Evolutionary conservation across 2,888 invertebrate species (phyloP), one percentile per base, ranked within the genome.

Genomic region (Ferdinandea cuprea): DNA sequence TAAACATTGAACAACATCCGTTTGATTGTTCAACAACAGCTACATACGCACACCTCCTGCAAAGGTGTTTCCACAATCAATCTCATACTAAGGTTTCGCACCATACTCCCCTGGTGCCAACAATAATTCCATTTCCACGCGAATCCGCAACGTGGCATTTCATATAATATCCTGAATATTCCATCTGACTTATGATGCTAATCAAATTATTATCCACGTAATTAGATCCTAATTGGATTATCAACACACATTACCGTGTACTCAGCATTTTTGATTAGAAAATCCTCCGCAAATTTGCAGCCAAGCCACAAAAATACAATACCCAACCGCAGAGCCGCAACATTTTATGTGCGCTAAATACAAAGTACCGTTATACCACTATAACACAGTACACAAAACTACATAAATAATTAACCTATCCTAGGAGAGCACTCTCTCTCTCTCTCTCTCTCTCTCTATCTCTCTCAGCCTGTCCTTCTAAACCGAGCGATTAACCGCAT

Each of bases 371-470:
- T 28, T 11, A 30, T 15, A 30, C 44, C 7, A 25, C 25, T 21
- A 30, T n/a, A n/a, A n/a, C n/a, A 42, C 32, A n/a, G 11, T n/a
- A 58, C 42, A 15, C 19, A 48, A 13, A 32, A 42, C 48, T 74
- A 66, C 48, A 74, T 74, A 66, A 58, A 74, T 74, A 65, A 74
- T 74, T 65, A 28, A 69, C 46, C 15, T 13, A 30, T 46, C 28
- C 32, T 21, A 21, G 25, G 25, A 25, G 3, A 25, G 25, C 25
- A 25, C 46, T 13, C 0, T 30, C 30, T 17, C 19, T 30, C 30
- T 6, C 42, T 17, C 2, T 3, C 15, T 9, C 9, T 8, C 7
- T 7, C 3, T 5, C 0, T 13, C 0, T 3, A 30, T 30, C 7
- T 30, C n/a, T n/a, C n/a, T n/a, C n/a, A n/a, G n/a, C n/a, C n/a